Conservation (phyloP, 2,797 vertebrate genomes). For the Meriones psammophilus region DNA sequence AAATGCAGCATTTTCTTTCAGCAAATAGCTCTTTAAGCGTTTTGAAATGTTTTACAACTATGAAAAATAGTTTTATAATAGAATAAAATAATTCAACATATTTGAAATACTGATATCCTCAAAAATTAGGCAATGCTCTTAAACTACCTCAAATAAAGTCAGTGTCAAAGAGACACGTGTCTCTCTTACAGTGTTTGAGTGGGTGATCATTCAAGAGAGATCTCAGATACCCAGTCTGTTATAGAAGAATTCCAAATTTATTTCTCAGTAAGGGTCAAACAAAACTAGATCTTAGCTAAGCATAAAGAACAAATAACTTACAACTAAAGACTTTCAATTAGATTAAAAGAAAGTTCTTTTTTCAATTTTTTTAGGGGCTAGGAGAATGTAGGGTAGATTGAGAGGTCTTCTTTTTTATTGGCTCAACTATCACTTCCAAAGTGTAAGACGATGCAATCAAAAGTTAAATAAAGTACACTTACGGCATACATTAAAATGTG, state of each 20-base stretch:
- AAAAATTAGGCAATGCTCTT: background rate
- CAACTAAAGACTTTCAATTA: background rate
- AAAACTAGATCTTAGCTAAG: background rate
- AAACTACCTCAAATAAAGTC: background rate
- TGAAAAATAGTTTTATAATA: background rate
- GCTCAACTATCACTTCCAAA: background rate
- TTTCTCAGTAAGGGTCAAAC: background rate
- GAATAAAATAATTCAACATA: conserved; percentile 5
- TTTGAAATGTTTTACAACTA: conserved; percentile 35
- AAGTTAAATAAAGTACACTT: background rate
- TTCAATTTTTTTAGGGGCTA: rapidly evolving
- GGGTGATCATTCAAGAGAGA: background rate
- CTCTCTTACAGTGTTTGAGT: background rate
- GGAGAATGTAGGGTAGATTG: rapidly evolving
- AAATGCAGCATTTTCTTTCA: conserved; percentile 26
- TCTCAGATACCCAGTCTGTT: background rate
- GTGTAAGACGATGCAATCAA: background rate
- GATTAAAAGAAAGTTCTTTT: background rate
- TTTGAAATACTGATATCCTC: background rate
- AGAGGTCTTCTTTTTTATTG: background rate
- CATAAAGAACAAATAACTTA: background rate
- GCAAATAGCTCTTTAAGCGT: conserved; percentile 34
- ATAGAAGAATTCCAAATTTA: background rate
- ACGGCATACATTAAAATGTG: background rate
- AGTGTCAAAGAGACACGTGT: background rate